phyloP scores from a whole-genome alignment of 2,888 invertebrate species.

The Cephus nigrinus region DNA sequence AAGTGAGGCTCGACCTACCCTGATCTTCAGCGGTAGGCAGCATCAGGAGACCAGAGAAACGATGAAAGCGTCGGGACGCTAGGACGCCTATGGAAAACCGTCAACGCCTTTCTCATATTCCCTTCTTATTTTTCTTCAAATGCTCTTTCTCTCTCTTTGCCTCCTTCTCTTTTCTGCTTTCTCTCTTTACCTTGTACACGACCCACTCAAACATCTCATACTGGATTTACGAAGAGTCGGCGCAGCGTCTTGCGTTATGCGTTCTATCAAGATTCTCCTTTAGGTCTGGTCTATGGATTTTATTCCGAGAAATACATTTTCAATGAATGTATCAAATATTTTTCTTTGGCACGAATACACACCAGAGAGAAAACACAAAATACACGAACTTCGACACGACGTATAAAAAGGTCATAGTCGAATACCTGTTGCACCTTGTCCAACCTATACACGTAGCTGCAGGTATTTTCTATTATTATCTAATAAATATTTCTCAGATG shows the following conservation, averaged over 20 bases:
- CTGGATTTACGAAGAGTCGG: neutral
- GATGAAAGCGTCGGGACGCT: constrained; percentile 24
- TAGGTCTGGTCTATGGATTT: neutral
- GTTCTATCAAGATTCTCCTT: neutral
- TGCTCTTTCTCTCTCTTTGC: neutral
- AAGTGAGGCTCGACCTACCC: constrained; percentile 44
- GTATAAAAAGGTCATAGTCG: neutral
- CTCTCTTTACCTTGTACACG: neutral
- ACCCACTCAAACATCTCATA: neutral
- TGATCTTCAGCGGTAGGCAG: neutral
- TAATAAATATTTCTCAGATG: neutral
- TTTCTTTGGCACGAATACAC: neutral
- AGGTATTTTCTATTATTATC: neutral
- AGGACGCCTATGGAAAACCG: neutral
- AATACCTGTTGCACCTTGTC: neutral
- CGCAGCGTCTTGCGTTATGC: neutral
- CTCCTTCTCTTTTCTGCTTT: neutral
- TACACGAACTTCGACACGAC: neutral
- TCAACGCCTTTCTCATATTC: neutral
- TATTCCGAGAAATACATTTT: neutral
- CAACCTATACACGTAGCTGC: neutral
- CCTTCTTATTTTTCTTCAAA: constrained; percentile 8
- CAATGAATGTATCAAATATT: neutral
- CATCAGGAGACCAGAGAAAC: constrained; percentile 10
- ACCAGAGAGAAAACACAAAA: neutral